Base-by-base conservation (phyloP, 1,140 invertebrate genomes). In the Drosophila asahinai region DNA sequence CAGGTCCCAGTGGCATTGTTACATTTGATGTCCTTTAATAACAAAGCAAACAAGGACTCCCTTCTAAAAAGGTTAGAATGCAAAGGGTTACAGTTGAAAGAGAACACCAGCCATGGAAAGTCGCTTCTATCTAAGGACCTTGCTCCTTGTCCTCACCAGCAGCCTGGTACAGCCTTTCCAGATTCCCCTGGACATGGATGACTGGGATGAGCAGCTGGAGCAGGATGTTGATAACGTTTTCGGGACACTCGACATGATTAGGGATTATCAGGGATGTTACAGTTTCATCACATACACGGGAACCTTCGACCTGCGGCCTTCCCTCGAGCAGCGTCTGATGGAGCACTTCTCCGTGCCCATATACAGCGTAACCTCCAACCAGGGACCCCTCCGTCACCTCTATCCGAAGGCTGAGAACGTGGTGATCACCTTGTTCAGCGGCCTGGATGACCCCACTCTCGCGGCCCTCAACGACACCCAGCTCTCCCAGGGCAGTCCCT, bases 1-100 rank as follows among this genome's bases (percentile, higher is more conserved):
- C 96, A 27, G 97, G 97, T 77, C 97, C 97, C 8, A 98, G 93
- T 7, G 98, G 98, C 5, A 12, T 17, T 17, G 25, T 52, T 30
- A 52, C 30, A 30, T 11, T n/a, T 52, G 2, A 52, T 52, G 15
- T 17, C 25, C n/a, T 30, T 4, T 52, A 52, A 52, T 30, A 30
- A 14, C 15, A 17, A 30, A 52, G n/a, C 25, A 52, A 30, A 33
- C n/a, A 33, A 33, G 9, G 27, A 33, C 7, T n/a, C 15, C 2
- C 3, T 25, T 0, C 3, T 17, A 27, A n/a, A 27, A 27, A 27
- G 15, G 5, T 5, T 5, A 8, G 15, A n/a, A 5, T 9, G n/a
- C 14, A 17, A 33, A 8, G 6, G n/a, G 49, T 30, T 6, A 51
- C 49, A 52, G 27, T 52, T 5, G n/a, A 17, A 7, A 3, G 2